Evolutionary conservation across 30 jellyfish, hydroid and myxozoan genomes (phyloP).

Genomic region (Hydra vulgaris): DNA sequence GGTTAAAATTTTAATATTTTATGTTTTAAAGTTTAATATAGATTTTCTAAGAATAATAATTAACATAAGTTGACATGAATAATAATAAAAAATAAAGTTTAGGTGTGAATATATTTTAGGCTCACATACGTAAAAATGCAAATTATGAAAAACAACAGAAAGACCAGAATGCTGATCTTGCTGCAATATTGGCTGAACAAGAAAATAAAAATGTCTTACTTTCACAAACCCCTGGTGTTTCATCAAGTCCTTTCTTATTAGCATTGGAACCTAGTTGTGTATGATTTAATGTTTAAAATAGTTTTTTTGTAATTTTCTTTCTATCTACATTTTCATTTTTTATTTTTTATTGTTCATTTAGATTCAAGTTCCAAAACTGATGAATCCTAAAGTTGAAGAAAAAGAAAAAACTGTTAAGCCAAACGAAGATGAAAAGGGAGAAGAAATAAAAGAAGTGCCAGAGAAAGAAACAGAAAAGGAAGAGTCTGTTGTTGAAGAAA

Average conservation of each 20-base stretch:
- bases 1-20: constrained; percentile 14
- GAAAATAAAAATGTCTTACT: constrained; percentile 48
- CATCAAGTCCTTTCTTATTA: neutral
- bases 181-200: constrained; percentile 39
- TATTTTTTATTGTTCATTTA: too few species aligned
- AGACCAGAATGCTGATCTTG: constrained; percentile 55
- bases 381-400: constrained; percentile 8
- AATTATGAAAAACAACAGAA: constrained; percentile 54
- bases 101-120: too few species aligned
- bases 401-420: constrained; percentile 14
- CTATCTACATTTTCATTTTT: too few species aligned
- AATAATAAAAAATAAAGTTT: too few species aligned
- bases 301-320: neutral
- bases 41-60: neutral
- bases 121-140: constrained; percentile 32
- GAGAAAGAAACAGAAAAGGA: neutral
- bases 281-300: neutral
- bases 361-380: constrained; percentile 24
- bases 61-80: neutral
- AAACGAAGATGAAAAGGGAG: neutral
- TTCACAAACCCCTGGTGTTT: constrained; percentile 34
- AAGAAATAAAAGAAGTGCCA: neutral
- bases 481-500: neutral
- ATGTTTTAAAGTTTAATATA: neutral
- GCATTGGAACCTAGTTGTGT: neutral